Conservation (phyloP, 2,797 vertebrate genomes). For the Eospalax fontanierii region DNA sequence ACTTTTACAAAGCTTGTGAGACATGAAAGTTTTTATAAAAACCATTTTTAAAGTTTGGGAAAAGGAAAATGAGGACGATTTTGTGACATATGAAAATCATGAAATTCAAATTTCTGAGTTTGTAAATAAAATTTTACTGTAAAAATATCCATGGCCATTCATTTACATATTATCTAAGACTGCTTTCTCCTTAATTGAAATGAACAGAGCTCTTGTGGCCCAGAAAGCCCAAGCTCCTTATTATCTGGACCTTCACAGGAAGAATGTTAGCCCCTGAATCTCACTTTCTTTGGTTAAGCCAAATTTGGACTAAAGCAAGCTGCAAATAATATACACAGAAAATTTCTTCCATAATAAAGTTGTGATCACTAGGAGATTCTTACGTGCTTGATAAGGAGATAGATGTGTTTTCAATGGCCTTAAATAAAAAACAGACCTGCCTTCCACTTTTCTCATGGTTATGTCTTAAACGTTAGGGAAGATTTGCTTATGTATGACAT, state of each 20-base stretch:
- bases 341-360: background rate
- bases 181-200: background rate
- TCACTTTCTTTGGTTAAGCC: background rate
- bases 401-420: background rate
- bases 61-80: slow-evolving; percentile 35
- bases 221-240: background rate
- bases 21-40: slow-evolving; percentile 23
- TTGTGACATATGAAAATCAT: slow-evolving; percentile 50
- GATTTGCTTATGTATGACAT: background rate
- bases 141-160: background rate
- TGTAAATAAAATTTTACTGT: slow-evolving; percentile 23
- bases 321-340: background rate
- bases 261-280: background rate
- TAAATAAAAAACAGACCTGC: background rate
- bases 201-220: background rate
- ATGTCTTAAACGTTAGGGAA: background rate
- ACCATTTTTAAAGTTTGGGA: slow-evolving; percentile 15
- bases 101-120: slow-evolving; percentile 54
- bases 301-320: slow-evolving; percentile 33
- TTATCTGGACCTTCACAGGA: background rate
- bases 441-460: background rate
- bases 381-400: background rate
- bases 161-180: slow-evolving; percentile 7
- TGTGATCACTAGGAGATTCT: background rate
- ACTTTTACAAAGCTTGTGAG: slow-evolving; percentile 51